Evolutionary conservation across 2,888 invertebrate species (phyloP).

Genomic region (Nymphalis urticae): DNA sequence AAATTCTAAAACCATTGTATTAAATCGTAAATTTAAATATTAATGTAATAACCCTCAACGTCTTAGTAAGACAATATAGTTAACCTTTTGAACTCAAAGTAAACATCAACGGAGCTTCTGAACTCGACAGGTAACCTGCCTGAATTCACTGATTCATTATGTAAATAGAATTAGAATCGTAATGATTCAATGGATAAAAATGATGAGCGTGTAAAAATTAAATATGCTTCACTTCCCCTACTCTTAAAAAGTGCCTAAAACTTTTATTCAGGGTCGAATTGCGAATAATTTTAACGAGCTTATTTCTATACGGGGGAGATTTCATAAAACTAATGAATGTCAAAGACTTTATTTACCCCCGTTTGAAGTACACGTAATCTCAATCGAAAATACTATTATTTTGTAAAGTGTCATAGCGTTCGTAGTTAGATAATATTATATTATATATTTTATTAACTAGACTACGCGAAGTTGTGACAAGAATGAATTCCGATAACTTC

Average conservation of each 20-base stretch:
- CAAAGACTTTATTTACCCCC: slow-evolving; percentile 64
- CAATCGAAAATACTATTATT: slow-evolving; percentile 3
- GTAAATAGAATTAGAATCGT: slow-evolving; percentile 67
- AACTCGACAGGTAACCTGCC: slow-evolving; percentile 39
- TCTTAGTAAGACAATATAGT: slow-evolving; percentile 46
- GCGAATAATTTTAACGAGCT: slow-evolving; percentile 74
- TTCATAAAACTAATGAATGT: slow-evolving; percentile 73
- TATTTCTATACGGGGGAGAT: slow-evolving; percentile 53
- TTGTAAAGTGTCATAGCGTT: neutral
- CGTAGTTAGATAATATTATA: neutral
- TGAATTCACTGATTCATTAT: slow-evolving; percentile 53
- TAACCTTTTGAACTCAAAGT: slow-evolving; percentile 53
- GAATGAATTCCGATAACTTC: slow-evolving; percentile 27
- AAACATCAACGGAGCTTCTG: slow-evolving; percentile 25
- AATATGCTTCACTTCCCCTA: slow-evolving; percentile 61
- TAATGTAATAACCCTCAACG: neutral
- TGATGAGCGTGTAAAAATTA: slow-evolving; percentile 65
- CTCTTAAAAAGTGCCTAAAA: slow-evolving; percentile 55
- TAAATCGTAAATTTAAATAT: neutral
- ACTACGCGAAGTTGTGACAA: slow-evolving; percentile 20
- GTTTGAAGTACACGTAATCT: slow-evolving; percentile 8
- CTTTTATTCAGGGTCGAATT: slow-evolving; percentile 66
- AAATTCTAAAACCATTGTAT: neutral
- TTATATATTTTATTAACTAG: slow-evolving; percentile 13
- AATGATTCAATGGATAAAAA: slow-evolving; percentile 66